Evolutionary conservation across 92 coral and sea anemone genomes (phyloP).

Genomic region (Ricordea florida): DNA sequence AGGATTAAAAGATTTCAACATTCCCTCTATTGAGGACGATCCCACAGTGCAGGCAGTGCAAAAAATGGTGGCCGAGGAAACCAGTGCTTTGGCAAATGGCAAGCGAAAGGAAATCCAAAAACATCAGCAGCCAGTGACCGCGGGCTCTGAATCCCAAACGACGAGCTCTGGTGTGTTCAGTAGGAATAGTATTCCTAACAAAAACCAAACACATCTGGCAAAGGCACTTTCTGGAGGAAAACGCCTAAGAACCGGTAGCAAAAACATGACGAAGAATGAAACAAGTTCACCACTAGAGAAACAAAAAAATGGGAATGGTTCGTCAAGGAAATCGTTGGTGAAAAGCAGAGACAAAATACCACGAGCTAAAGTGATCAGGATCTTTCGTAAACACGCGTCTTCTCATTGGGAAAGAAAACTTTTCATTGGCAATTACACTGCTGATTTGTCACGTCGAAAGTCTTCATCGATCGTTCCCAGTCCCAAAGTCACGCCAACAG

Average conservation of each 20-base stretch:
- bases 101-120: constrained; percentile 71
- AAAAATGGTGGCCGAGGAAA: constrained; percentile 62
- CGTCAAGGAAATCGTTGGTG: not conserved
- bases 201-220: not conserved
- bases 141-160: too few species aligned
- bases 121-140: constrained; percentile 12
- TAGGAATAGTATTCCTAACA: constrained; percentile 21
- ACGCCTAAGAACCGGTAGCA: too few species aligned
- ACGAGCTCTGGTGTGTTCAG: not conserved
- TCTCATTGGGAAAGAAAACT: not conserved
- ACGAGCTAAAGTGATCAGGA: not conserved
- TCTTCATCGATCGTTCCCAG: not conserved
- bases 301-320: too few species aligned
- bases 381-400: not conserved
- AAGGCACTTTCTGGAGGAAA: too few species aligned
- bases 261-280: too few species aligned
- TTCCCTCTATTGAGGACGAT: constrained; percentile 56
- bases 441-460: too few species aligned
- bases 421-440: not conserved
- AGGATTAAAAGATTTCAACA: constrained; percentile 25
- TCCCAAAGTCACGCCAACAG: not conserved
- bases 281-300: too few species aligned
- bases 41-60: constrained; percentile 76
- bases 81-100: constrained; percentile 30
- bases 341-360: not conserved